phyloP scores from a whole-genome alignment of 2,888 invertebrate species.

The Melanophora roralis region DNA sequence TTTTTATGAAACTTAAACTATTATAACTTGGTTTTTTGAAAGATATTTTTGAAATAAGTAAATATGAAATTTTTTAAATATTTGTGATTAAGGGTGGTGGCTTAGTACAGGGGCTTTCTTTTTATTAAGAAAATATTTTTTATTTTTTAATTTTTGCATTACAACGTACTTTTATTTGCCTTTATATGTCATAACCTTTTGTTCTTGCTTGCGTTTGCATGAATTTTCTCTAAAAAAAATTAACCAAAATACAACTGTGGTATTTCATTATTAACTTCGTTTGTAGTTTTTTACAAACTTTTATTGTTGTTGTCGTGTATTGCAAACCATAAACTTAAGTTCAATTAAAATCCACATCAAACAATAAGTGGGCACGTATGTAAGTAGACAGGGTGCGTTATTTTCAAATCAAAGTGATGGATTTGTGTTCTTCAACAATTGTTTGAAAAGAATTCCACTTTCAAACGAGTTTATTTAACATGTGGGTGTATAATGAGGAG shows the following conservation, averaged over 20 bases:
- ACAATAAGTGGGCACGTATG: conserved; percentile 75
- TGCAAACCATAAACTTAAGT: conserved; percentile 72
- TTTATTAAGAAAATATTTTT: neutral
- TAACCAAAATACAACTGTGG: conserved; percentile 59
- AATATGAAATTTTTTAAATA: neutral
- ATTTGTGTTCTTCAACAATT: conserved; percentile 39
- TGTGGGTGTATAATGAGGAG: conserved; percentile 62
- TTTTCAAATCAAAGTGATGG: conserved; percentile 17
- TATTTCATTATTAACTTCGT: conserved; percentile 47
- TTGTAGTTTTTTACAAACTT: conserved; percentile 24
- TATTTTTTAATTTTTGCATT: conserved; percentile 5
- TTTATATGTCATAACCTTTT: conserved; percentile 11
- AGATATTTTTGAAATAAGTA: neutral
- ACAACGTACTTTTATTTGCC: conserved; percentile 4
- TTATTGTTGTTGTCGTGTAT: conserved; percentile 63
- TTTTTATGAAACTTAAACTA: conserved; percentile 23
- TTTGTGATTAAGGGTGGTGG: conserved; percentile 13
- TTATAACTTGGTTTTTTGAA: conserved; percentile 25
- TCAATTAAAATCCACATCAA: conserved; percentile 76
- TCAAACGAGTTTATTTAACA: conserved; percentile 49
- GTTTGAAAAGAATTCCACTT: conserved; percentile 20
- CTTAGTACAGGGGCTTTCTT: conserved; percentile 1
- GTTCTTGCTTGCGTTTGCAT: no score
- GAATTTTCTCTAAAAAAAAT: conserved; percentile 55
- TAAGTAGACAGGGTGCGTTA: conserved; percentile 65